Conservation (phyloP, 2,888 invertebrate species). For the Chromoteleia sp. region DNA sequence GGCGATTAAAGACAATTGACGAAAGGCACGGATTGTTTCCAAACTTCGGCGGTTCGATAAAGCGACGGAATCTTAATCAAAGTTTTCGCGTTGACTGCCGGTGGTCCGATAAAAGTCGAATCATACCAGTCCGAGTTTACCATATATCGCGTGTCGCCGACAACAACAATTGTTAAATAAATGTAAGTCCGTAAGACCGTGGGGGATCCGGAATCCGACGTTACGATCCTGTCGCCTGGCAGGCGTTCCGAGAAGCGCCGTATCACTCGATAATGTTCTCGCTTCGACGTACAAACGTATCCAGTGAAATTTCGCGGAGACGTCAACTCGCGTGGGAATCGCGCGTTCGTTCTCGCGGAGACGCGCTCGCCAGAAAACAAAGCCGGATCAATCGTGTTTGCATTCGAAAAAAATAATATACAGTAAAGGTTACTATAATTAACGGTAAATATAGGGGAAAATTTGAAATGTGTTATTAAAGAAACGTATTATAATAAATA, state of each 20-base stretch:
- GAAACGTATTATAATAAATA: too few relatives aligned
- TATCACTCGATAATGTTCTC: slow-evolving; percentile 58
- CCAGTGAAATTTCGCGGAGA: slow-evolving; percentile 48
- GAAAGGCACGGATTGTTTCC: too few relatives aligned
- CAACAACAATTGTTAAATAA: slow-evolving; percentile 51
- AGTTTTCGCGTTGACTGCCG: background rate
- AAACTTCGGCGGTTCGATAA: too few relatives aligned
- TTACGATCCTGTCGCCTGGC: slow-evolving; percentile 58
- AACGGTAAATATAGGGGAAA: too few relatives aligned
- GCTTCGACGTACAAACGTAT: slow-evolving; percentile 52
- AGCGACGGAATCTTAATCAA: background rate
- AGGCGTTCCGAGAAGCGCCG: slow-evolving; percentile 58
- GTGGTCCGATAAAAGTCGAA: slow-evolving; percentile 37
- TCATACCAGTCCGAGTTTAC: slow-evolving; percentile 47
- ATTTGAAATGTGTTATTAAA: too few relatives aligned
- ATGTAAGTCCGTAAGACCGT: slow-evolving; percentile 25
- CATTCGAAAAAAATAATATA: too few relatives aligned
- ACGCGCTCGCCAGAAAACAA: too few relatives aligned
- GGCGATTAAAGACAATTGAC: too few relatives aligned
- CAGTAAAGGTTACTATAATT: too few relatives aligned
- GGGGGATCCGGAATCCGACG: slow-evolving; percentile 47
- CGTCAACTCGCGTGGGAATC: slow-evolving; percentile 32
- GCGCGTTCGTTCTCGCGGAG: background rate
- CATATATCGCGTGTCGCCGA: slow-evolving; percentile 21
- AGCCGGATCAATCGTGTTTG: too few relatives aligned